Conservation (phyloP, 2,797 vertebrate genomes). For the Gambusia yucatana region DNA sequence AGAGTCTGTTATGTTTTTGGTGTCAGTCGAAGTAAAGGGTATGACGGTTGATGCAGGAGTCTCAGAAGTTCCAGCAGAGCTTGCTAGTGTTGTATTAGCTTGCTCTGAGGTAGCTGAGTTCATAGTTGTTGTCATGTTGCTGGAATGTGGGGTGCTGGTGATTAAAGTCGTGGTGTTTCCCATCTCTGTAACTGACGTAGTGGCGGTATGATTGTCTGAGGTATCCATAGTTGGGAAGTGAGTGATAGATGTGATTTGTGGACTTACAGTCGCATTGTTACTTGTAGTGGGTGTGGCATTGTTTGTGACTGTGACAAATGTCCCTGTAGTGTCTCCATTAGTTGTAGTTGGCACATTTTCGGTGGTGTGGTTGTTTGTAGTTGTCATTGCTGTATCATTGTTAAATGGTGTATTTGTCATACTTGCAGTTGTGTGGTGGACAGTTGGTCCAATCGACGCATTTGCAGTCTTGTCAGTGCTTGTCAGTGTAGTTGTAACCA, state of each 20-base stretch:
- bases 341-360: rapidly evolving
- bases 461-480: background rate
- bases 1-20: constrained; percentile 31
- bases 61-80: constrained; percentile 23
- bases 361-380: background rate
- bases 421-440: background rate
- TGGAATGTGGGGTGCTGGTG: constrained; percentile 2
- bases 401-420: background rate
- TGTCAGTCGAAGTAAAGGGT: constrained; percentile 15
- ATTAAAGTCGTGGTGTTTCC: constrained; percentile 12
- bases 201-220: background rate
- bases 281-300: background rate
- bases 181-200: background rate
- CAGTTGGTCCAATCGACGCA: background rate
- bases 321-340: background rate
- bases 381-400: background rate
- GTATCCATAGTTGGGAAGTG: background rate
- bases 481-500: background rate
- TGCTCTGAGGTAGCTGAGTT: constrained; percentile 14
- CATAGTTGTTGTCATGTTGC: constrained; percentile 25
- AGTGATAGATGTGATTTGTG: background rate
- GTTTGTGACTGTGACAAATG: background rate
- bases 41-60: constrained; percentile 14
- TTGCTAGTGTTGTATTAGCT: constrained; percentile 16
- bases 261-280: background rate